phyloP scores from a whole-genome alignment of 2,113 vertebrate genomes.

The Bombycilla garrulus region DNA sequence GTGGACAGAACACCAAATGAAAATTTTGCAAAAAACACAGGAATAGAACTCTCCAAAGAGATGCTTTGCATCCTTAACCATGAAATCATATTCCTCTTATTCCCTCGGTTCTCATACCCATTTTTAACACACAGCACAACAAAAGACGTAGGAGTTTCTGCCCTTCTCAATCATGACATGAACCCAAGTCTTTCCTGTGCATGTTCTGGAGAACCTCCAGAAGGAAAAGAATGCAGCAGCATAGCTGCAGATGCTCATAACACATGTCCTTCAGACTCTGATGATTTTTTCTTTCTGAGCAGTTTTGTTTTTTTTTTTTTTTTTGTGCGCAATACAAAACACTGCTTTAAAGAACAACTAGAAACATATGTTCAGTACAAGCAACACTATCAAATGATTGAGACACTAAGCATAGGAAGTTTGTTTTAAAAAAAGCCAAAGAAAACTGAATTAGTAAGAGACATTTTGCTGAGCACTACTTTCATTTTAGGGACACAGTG shows the following conservation, averaged over 20 bases:
- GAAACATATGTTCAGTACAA: conserved; percentile 1
- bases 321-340: neutral
- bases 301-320: neutral
- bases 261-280: neutral
- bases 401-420: neutral
- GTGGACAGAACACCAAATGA: neutral
- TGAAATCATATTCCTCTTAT: neutral
- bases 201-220: neutral
- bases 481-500: neutral
- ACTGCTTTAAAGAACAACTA: neutral
- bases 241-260: neutral
- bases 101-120: neutral
- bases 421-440: neutral
- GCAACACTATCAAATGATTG: neutral
- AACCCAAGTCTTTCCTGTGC: neutral
- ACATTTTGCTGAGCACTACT: neutral
- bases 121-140: neutral
- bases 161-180: neutral
- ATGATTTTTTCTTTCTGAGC: neutral
- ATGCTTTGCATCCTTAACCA: neutral
- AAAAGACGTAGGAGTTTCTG: neutral
- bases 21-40: neutral
- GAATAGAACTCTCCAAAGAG: neutral
- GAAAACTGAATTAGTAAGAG: conserved; percentile 2
- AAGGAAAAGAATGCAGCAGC: neutral